Conservation (phyloP, 2,888 invertebrate genomes). For the Pharmacophagus antenor region DNA sequence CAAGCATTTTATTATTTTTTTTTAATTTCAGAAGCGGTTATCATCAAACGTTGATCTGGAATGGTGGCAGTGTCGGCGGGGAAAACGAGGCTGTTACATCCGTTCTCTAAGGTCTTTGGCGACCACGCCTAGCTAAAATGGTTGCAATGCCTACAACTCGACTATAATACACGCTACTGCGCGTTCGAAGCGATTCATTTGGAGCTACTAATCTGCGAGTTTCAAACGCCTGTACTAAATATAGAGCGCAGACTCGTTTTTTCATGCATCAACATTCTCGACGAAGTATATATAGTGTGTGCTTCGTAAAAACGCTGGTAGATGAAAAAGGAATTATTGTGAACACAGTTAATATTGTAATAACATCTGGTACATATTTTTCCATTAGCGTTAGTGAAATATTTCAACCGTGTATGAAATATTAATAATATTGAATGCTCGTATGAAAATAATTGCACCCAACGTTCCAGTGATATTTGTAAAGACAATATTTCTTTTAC, state of each 20-base stretch:
- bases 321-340: conserved; percentile 28
- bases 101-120: conserved; percentile 66
- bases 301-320: conserved; percentile 28
- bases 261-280: conserved; percentile 33
- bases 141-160: conserved; percentile 53
- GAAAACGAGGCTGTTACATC: conserved; percentile 71
- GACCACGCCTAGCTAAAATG: conserved; percentile 67
- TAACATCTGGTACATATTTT: conserved; percentile 19
- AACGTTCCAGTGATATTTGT: conserved; percentile 2
- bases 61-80: conserved; percentile 49
- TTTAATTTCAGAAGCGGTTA: conserved; percentile 65
- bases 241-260: conserved; percentile 35
- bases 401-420: conserved; percentile 19
- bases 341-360: conserved; percentile 22
- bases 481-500: conserved; percentile 8
- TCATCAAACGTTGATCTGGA: conserved; percentile 69
- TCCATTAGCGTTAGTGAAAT: conserved; percentile 26
- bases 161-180: conserved; percentile 52
- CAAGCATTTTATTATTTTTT: conserved; percentile 49
- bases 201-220: conserved; percentile 41
- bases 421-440: conserved; percentile 16
- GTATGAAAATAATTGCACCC: conserved; percentile 9
- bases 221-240: conserved; percentile 39
- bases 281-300: conserved; percentile 27
- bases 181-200: conserved; percentile 42